Conservation (phyloP, 37 sponge, comb jelly and placozoan species). For the Halichondria panicea region DNA sequence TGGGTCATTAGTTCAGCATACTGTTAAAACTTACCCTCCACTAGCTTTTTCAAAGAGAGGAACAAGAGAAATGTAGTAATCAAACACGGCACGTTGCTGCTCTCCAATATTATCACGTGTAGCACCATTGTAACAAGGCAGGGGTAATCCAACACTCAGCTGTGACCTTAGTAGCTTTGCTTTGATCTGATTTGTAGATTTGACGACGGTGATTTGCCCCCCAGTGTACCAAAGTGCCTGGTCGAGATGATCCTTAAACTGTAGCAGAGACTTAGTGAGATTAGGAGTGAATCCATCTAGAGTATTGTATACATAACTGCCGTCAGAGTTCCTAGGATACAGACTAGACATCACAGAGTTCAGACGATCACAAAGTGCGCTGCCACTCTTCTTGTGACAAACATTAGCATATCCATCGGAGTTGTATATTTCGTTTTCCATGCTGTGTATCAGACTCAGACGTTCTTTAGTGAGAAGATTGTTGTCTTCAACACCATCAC, state of each 20-base stretch:
- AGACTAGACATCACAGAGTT: slow-evolving; percentile 68
- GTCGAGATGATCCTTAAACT: background rate
- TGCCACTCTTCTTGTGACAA: slow-evolving; percentile 22
- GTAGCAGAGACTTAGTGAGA: background rate
- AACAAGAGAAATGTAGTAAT: slow-evolving; percentile 36
- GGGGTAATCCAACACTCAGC: slow-evolving; percentile 42
- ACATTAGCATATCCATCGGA: slow-evolving; percentile 11
- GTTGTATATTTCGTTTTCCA: slow-evolving; percentile 51
- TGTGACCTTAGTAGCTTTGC: slow-evolving; percentile 54
- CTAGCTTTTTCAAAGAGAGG: slow-evolving; percentile 36
- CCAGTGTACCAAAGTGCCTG: slow-evolving; percentile 49
- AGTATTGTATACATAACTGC: slow-evolving; percentile 7
- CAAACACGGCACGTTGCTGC: slow-evolving; percentile 32
- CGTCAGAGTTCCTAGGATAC: slow-evolving; percentile 26
- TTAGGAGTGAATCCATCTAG: background rate
- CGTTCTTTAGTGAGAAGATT: slow-evolving; percentile 49
- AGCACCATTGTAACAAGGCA: slow-evolving; percentile 19
- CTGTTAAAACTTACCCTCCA: slow-evolving; percentile 26
- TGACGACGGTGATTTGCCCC: background rate
- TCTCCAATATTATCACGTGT: slow-evolving; percentile 1
- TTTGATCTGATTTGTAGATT: background rate
- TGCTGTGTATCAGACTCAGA: slow-evolving; percentile 37
- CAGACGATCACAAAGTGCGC: slow-evolving; percentile 48
- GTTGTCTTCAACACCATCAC: slow-evolving; percentile 4
- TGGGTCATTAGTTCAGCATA: no score